phyloP scores from a whole-genome alignment of 2,888 invertebrate genomes.

The Zygaena filipendulae region DNA sequence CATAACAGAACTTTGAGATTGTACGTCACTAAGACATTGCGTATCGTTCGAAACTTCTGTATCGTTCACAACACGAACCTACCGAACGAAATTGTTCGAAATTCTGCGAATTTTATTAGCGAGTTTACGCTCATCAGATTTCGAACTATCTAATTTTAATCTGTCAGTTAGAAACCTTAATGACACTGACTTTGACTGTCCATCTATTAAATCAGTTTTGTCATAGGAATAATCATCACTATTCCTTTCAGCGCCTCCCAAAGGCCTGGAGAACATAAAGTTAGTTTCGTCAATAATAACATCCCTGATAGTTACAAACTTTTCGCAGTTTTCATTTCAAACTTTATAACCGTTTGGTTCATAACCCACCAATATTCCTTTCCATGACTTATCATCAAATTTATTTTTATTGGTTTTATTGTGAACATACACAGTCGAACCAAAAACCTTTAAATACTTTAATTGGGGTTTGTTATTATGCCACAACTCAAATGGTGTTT shows the following conservation, averaged over 20 bases:
- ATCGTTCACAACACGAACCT: too few relatives aligned
- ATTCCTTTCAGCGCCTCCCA: slow-evolving; percentile 6
- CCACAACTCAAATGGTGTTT: slow-evolving; percentile 36
- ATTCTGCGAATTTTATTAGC: slow-evolving; percentile 11
- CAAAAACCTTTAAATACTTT: slow-evolving; percentile 26
- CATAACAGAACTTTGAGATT: too few relatives aligned
- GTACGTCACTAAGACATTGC: too few relatives aligned
- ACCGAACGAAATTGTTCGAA: too few relatives aligned
- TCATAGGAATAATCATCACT: slow-evolving; percentile 5
- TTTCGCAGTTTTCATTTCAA: slow-evolving; percentile 22
- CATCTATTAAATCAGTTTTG: too few relatives aligned
- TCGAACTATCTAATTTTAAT: slow-evolving; percentile 10
- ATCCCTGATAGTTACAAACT: slow-evolving; percentile 25
- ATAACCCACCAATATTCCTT: slow-evolving; percentile 27
- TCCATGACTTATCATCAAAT: slow-evolving; percentile 28
- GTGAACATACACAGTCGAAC: slow-evolving; percentile 26
- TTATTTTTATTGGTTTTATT: slow-evolving; percentile 24
- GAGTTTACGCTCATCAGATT: slow-evolving; percentile 9
- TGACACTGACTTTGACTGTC: slow-evolving; percentile 11
- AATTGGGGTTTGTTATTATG: slow-evolving; percentile 26
- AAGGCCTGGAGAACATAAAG: slow-evolving; percentile 20
- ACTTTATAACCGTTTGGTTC: slow-evolving; percentile 30
- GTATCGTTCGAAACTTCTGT: too few relatives aligned
- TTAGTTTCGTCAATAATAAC: slow-evolving; percentile 27
- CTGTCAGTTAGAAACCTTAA: slow-evolving; percentile 8